These are phyloP conservation scores for Zonitis immaculata DNA, from an alignment of 2,888 invertebrate genomes.

Conservation along the genomic window DNA sequence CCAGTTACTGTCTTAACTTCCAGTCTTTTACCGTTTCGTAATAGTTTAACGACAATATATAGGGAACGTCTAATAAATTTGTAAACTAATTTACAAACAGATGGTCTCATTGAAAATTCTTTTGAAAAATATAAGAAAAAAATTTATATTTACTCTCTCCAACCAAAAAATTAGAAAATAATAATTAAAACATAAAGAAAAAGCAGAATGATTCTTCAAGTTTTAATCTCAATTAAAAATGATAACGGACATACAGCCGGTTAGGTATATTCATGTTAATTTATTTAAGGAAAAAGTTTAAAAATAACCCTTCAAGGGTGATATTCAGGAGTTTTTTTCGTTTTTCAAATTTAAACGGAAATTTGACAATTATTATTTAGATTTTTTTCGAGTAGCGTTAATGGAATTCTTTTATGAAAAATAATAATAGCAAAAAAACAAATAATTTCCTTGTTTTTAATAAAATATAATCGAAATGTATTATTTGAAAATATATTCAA, in stretches of 20 bases:
- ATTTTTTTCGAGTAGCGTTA: neutral
- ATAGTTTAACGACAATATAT: constrained; percentile 31
- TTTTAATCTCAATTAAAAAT: neutral
- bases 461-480: too few species aligned
- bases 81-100: constrained; percentile 21
- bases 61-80: constrained; percentile 20
- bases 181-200: too few species aligned
- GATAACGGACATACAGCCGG: neutral
- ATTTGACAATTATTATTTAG: neutral
- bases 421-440: too few species aligned
- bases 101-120: constrained; percentile 16
- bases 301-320: neutral
- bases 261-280: neutral
- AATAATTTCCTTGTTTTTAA: too few species aligned
- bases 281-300: neutral
- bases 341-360: neutral
- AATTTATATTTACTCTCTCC: neutral
- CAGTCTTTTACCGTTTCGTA: constrained; percentile 30
- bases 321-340: neutral
- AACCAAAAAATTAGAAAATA: too few species aligned
- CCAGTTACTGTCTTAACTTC: constrained; percentile 33
- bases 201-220: neutral
- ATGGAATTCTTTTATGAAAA: neutral
- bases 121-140: constrained; percentile 5
- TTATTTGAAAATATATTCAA: too few species aligned